Base-by-base conservation (phyloP, 2,888 invertebrate species). In the Sclerodermus sp. region DNA sequence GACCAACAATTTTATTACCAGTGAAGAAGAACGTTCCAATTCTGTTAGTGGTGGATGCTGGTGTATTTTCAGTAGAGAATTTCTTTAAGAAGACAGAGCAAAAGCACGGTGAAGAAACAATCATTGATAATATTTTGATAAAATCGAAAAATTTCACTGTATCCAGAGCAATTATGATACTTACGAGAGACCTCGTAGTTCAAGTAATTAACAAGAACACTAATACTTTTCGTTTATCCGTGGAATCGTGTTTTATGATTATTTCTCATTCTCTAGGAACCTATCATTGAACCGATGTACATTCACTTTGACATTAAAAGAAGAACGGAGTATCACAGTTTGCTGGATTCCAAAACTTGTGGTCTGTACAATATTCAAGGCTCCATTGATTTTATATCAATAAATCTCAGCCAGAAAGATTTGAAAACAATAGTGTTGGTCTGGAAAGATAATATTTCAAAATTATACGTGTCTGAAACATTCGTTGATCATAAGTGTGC, bases 11-110 rank as follows among this genome's bases (percentile, higher is more conserved):
- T 14, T 77, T 91, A 32, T 77, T 92, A 42, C 92, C 92, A 0
- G 91, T 91, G 66, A 89, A 89, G 67, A 87, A 89, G 1, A 88
- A 88, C 5, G 89, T 89, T 0, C 89, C 90, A 0, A 90, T 89
- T 71, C 81, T 91, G 6, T 75, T 92, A 41, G 85, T 91, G 16
- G 79, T 91, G n/a, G 88, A 89, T 67, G 83, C 87, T 77, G 89
- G 88, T 85, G 78, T 89, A 67, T 80, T 92, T n/a, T 82, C 83
- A 6, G 85, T 91, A 17, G 89, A 90, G 72, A 93, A 92, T 72
- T 89, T 89, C 79, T 90, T 91, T 79, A 87, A 88, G 67, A 83
- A 83, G 53, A 70, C 82, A 39, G 60, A 70, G 57, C 46, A 78
- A 53, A 43, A 31, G 9, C 17, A 40, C 18, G 62, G 56, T 38